A percentile compares a stretch with the other conserved stretches of the same genome.
phyloP scores from a whole-genome alignment of 2,888 invertebrate genomes.

The Ecliptopera silaceata region DNA sequence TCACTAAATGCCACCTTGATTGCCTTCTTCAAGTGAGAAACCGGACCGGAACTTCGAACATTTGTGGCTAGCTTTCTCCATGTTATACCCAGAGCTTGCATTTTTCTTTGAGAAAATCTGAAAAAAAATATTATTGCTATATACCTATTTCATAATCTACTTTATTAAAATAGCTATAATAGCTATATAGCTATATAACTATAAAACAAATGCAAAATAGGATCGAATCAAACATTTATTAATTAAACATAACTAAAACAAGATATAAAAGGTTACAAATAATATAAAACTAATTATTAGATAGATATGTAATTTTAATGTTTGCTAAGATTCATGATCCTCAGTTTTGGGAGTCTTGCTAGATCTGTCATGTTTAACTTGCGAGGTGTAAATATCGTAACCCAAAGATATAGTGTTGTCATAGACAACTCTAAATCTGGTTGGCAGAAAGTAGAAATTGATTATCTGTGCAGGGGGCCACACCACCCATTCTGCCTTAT shows the following conservation, averaged over 20 bases:
- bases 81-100: slow-evolving; percentile 54
- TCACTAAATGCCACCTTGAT: slow-evolving; percentile 82
- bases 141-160: slow-evolving; percentile 19
- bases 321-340: not conserved
- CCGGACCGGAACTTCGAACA: slow-evolving; percentile 44
- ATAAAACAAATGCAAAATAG: slow-evolving; percentile 5
- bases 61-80: slow-evolving; percentile 64
- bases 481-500: slow-evolving; percentile 94
- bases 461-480: slow-evolving; percentile 97
- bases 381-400: slow-evolving; percentile 93
- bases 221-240: slow-evolving; percentile 11
- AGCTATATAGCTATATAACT: not conserved
- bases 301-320: not conserved
- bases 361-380: slow-evolving; percentile 85
- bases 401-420: slow-evolving; percentile 93
- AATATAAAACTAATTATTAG: slow-evolving; percentile 9
- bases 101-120: slow-evolving; percentile 22
- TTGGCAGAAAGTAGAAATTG: slow-evolving; percentile 95
- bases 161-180: not conserved
- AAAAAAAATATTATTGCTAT: slow-evolving; percentile 9
- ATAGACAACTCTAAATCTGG: slow-evolving; percentile 92
- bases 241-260: slow-evolving; percentile 12
- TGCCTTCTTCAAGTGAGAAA: slow-evolving; percentile 49
- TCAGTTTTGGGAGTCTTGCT: slow-evolving; percentile 23
- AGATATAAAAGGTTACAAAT: not conserved